Base-by-base conservation (phyloP, 2,888 invertebrate species). In the Pterostichus madidus region DNA sequence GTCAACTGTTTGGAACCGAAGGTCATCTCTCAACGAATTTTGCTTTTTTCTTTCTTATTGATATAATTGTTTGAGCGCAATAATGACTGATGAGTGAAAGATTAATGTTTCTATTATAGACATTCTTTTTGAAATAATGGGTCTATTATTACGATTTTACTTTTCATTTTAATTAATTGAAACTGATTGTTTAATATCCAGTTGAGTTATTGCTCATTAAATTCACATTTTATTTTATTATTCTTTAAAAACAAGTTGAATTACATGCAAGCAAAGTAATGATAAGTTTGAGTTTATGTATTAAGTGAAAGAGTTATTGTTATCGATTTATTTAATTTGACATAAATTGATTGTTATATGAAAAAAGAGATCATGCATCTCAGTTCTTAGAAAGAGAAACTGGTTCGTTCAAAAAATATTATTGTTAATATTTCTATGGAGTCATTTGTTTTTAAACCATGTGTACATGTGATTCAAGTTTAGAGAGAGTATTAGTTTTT, bases 1-100 rank as follows among this genome's bases (percentile, higher is more conserved):
- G 64, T 13, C 64, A 64, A 64, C 64, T 64, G 64, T 32, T 31
- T 32, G 64, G 64, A 64, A 64, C 64, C 32, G 64, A 35, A 64
- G 64, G 64, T 64, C 64, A 13, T 64, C 64, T 13, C 5, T 39
- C 39, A 39, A 8, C 39, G 39, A 56, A 17, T 56, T 56, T 56
- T 56, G 56, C 17, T 56, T 56, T 56, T 24, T 56, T 17, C 56
- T 56, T 56, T 56, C 17, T 17, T 56, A 24, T 56, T 56, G 24
- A 15, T 56, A 56, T 56, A 56, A 56, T 56, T 56, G 56, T 56
- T 17, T 24, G 24, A 56, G 6, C 15, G 24, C 17, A 15, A 10
- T 56, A 17, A 15, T 56, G 17, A 56, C 1, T 56, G 6, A 17
- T 7, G 56, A 56, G 24, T 56, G 56, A 56, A 24, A 56, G 17